These are phyloP conservation scores for Entomobrya multifasciata DNA, from an alignment of 2,888 invertebrate genomes.

Conservation along the genomic window DNA sequence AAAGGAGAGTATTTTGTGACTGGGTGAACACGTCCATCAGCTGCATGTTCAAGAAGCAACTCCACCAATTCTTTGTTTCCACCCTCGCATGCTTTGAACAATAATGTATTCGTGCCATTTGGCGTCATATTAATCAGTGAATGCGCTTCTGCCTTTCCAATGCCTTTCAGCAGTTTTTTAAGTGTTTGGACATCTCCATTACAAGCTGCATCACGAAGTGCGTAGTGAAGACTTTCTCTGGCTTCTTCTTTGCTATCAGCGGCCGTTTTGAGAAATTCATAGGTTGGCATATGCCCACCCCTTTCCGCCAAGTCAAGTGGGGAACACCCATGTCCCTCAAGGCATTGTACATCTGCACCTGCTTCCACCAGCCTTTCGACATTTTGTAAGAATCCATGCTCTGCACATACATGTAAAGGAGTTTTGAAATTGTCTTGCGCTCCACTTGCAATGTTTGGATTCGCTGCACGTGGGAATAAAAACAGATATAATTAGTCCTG, in stretches of 20 bases:
- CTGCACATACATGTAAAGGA: conserved; percentile 90
- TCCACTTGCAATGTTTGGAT: conserved; percentile 87
- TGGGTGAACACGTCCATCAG: conserved; percentile 94
- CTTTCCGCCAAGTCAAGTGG: conserved; percentile 88
- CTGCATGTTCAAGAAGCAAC: conserved; percentile 89
- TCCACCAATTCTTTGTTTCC: conserved; percentile 90
- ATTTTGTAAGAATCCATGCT: conserved; percentile 89
- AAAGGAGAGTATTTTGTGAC: conserved; percentile 95
- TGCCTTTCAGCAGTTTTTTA: conserved; percentile 85
- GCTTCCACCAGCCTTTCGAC: conserved; percentile 86
- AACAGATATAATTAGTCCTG: conserved; percentile 65
- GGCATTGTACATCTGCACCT: conserved; percentile 85
- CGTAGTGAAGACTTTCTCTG: conserved; percentile 87
- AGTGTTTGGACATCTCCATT: conserved; percentile 88
- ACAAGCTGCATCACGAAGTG: conserved; percentile 88
- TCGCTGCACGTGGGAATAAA: conserved; percentile 84
- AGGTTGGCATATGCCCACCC: conserved; percentile 83
- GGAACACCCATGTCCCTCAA: conserved; percentile 87
- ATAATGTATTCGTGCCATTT: conserved; percentile 91
- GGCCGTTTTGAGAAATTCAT: conserved; percentile 79
- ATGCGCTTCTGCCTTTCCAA: conserved; percentile 86
- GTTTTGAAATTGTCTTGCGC: conserved; percentile 83
- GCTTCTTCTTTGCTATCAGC: conserved; percentile 88
- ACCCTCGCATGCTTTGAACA: conserved; percentile 92
- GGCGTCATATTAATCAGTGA: conserved; percentile 92